Base-by-base conservation (phyloP, 2,113 vertebrate genomes). In the Larimichthys crocea region DNA sequence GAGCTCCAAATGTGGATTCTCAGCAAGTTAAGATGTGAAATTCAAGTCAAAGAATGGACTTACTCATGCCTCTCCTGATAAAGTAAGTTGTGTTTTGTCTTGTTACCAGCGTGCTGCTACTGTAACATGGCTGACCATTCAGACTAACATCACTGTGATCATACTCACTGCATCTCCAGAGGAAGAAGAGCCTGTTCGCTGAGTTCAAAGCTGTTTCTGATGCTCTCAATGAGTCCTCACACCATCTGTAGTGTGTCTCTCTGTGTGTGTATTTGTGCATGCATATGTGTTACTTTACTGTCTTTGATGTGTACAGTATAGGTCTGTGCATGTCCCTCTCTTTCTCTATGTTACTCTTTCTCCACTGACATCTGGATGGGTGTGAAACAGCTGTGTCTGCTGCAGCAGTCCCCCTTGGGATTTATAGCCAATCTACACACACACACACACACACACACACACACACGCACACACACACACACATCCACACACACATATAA, bases 321-420 rank as follows among this genome's bases (percentile, higher is more conserved):
- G 76, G 89, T 80, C 86, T 89, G 86, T 90, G 82, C 89, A 87
- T 86, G 92, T 90, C 76, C 73, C 50, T 70, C 56, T 77, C 17
- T 53, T 24, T 24, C 31, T 68, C 26, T 44, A 5, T 42, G 64
- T 60, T 29, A 4, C 80, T 73, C 56, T 50, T 16, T 73, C 74
- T 80, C 72, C 78, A 31, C 62, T 82, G 84, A 93, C 92, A 93
- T 93, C 92, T 92, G 91, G 89, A 90, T n/a, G 68, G 79, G 84
- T 82, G 79, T 71, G 72, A 92, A 91, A 90, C 92, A 92, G 92
- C 89, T 91, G 92, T 86, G 83, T 67, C 26, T 26, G 26, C 73
- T 86, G 62, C 84, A 77, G 74, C 85, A 80, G 85, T 79, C 72
- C 76, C 78, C 61, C 12, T 44, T 77, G 49, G 84, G 87, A 92